Evolutionary conservation across 2,888 invertebrate genomes (phyloP), one percentile per base, ranked within the genome.

Genomic region (Drosophila setosimentum): DNA sequence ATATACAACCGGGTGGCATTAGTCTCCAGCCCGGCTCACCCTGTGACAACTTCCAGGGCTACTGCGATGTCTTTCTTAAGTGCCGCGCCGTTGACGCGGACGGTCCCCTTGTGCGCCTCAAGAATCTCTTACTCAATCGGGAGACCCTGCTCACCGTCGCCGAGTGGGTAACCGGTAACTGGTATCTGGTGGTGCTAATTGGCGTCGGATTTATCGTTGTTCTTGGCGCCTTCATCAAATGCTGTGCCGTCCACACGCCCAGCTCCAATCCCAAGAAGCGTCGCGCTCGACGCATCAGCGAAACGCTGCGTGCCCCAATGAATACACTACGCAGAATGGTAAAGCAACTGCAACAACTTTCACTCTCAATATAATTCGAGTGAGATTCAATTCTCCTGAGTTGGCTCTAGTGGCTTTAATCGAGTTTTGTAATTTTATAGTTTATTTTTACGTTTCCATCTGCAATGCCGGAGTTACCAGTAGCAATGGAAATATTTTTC

Each of bases 181-280:
- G 99, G 98, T 99, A 98, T 97, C 96, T 96, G 7, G 99, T 99
- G 80, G 94, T 99, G 76, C 94, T 99, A 62, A 97, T 98, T 94
- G 97, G 97, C 57, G 96, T 99, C 63, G 96, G 95, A 68, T 97
- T 99, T 92, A 96, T 99, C 63, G 96, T 99, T 85, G 96, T 98
- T 91, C 99, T 99, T 99, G 99, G 98, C 63, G 94, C 98, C 68
- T 99, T 99, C 93, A 99, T 99, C 91, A 99, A 99, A 93, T 99
- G 99, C 93, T 99, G 99, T 93, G 99, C 99, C 35, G 99, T 99
- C 61, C 99, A 99, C 94, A 99, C 99, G 63, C 99, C 99, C 32
- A 98, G 98, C 68, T 98, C 98, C 76, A 99, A 99, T 95, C 99
- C 99, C 8, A 99, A 99, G 93, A 97, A 98, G 89, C 96, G 98